Evolutionary conservation across 2,888 invertebrate genomes (phyloP).

Genomic region (Drosophila atripex): DNA sequence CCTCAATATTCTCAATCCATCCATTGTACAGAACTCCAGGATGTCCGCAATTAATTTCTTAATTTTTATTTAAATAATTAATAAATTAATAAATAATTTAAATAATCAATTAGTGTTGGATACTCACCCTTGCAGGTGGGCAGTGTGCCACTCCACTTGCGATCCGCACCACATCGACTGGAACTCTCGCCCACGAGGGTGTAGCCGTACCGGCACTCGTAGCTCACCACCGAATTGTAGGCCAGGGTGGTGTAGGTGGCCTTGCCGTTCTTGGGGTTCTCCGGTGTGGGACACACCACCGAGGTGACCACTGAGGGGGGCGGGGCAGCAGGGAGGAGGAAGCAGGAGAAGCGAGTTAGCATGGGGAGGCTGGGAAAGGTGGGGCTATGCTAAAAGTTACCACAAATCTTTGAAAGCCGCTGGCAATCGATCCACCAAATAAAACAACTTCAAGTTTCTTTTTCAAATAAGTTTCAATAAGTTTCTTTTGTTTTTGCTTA

Average conservation of each 20-base stretch:
- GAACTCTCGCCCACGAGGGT: conserved; percentile 95
- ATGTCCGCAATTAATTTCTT: conserved; percentile 98
- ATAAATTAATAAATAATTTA: too few relatives aligned
- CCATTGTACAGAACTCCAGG: conserved; percentile 98
- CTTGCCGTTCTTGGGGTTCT: conserved; percentile 95
- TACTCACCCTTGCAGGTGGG: conserved; percentile 94
- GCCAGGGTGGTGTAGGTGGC: conserved; percentile 96
- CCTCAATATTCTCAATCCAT: conserved; percentile 95
- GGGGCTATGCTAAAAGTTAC: conserved; percentile 58
- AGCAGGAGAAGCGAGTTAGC: conserved; percentile 3
- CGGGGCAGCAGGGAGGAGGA: not conserved
- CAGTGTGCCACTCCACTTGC: conserved; percentile 96
- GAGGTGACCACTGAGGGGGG: conserved; percentile 93
- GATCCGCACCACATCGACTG: conserved; percentile 95
- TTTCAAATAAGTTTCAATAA: conserved; percentile 31
- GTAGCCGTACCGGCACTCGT: conserved; percentile 98
- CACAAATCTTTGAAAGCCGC: conserved; percentile 69
- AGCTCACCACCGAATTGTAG: conserved; percentile 97
- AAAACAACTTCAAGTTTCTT: conserved; percentile 68
- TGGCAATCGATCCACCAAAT: conserved; percentile 49
- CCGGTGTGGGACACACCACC: conserved; percentile 96
- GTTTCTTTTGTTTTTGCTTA: conserved; percentile 50
- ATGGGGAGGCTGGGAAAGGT: not conserved
- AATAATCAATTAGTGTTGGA: too few relatives aligned
- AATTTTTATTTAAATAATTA: conserved; percentile 2